Base-by-base conservation (phyloP, 2,113 vertebrate species). In the Lepus europaeus region DNA sequence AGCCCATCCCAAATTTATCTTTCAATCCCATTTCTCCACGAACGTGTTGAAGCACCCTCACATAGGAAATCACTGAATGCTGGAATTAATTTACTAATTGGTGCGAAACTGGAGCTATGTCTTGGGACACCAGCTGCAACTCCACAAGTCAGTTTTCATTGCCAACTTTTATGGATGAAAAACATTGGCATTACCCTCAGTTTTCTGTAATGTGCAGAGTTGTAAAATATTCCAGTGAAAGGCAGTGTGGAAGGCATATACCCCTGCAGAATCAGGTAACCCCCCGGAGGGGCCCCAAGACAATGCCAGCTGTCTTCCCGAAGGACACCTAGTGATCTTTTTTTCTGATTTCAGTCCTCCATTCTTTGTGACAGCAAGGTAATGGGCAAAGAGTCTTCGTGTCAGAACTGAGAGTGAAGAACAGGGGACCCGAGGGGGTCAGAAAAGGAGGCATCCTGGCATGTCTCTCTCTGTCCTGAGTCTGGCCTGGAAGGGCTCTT, bases 151-250 rank as follows among this genome's bases (percentile, higher is more conserved):
- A 33, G 2, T 29, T 64, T 82, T 93, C 68, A 17, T 19, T 89
- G 77, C 85, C 84, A 82, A 11, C 49, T 68, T 90, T 87, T 85
- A 88, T 93, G 70, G 14, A 33, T 76, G 73, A 63, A 77, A 87
- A 92, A 92, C 51, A 73, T 90, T 92, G 90, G 76, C 49, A 73
- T 96, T 87, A 61, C 64, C 77, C 68, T 69, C 66, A 59, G 89
- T 95, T 92, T 94, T 81, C 61, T 94, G 16, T 91, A 89, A 85
- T 72, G 56, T 91, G 64, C 61, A 81, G 61, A 86, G 74, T 59
- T 91, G 69, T 89, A 92, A 89, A 92, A 66, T 85, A 92, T 61
- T 76, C 82, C 39, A 33, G 25, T 90, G 39, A 80, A 64, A 93
- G 63, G 73, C 68, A 59, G 45, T 45, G 10, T 86, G 49, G 59